Conservation (phyloP, 2,888 invertebrate species). For the Troides helena region DNA sequence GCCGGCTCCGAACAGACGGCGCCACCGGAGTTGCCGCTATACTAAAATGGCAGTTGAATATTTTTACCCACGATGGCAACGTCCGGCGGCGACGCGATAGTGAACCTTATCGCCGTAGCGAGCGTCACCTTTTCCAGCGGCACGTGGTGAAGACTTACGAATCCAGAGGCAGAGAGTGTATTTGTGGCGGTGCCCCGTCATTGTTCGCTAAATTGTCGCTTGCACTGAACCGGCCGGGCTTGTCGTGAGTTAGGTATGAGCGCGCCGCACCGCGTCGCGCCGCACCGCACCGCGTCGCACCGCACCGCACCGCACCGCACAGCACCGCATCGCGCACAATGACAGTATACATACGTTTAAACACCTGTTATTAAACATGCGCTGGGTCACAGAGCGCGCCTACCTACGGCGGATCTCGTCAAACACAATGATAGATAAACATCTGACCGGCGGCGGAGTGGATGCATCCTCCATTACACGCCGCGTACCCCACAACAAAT, state of each 20-base stretch:
- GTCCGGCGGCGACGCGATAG: slow-evolving; percentile 38
- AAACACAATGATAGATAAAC: slow-evolving; percentile 74
- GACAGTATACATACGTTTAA: slow-evolving; percentile 74
- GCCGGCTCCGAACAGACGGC: slow-evolving; percentile 73
- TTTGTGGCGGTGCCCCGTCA: slow-evolving; percentile 77
- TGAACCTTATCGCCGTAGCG: slow-evolving; percentile 38
- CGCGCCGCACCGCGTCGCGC: slow-evolving; percentile 14
- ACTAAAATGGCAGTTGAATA: slow-evolving; percentile 79
- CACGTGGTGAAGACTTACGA: slow-evolving; percentile 57
- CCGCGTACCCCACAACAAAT: slow-evolving; percentile 54
- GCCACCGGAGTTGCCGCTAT: slow-evolving; percentile 76
- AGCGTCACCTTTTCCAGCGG: slow-evolving; percentile 45
- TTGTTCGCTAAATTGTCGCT: slow-evolving; percentile 80
- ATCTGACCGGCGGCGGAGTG: slow-evolving; percentile 64
- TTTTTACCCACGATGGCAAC: slow-evolving; percentile 65
- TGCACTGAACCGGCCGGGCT: slow-evolving; percentile 76
- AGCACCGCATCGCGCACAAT: slow-evolving; percentile 56
- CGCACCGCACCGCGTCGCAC: too few relatives aligned
- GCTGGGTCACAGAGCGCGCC: slow-evolving; percentile 66
- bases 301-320: too few relatives aligned
- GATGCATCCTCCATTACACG: slow-evolving; percentile 64
- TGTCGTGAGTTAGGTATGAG: slow-evolving; percentile 76
- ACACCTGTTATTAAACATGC: slow-evolving; percentile 79
- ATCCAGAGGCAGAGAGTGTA: slow-evolving; percentile 68
- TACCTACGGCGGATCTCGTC: slow-evolving; percentile 60